Evolutionary conservation across 1,140 invertebrate species (phyloP), one percentile per base, ranked within the genome.

Genomic region (Cepaea nemoralis): DNA sequence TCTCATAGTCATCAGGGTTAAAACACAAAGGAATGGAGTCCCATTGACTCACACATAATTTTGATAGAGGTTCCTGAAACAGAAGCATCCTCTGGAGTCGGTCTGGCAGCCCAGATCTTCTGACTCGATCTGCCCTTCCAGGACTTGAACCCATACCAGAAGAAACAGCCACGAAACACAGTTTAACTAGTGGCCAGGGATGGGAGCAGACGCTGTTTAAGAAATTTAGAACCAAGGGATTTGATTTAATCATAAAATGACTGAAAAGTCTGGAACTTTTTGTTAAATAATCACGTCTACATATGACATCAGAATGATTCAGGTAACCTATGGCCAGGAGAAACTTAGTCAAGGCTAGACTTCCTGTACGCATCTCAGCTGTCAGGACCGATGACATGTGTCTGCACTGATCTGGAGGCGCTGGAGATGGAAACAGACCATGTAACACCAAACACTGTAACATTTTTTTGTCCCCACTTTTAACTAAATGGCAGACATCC

Each of bases 151-250:
- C 69, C 69, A 70, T 22, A 0, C 10, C 6, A 42, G 35, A 40
- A 5, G 69, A 70, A 40, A 70, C 69, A n/a, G 69, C 39, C 14
- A 70, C 6, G 27, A 70, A 70, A 42, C 14, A 14, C 22, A 70
- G 69, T 40, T 70, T 70, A n/a, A 70, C 69, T 22, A 70, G 37
- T 39, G 69, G 69, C 69, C 69, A 70, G 1, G 69, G 69, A 24
- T 70, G 6, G 27, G 69, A 70, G 35, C 24, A 40, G 35, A 27
- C 69, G 27, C n/a, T 42, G 35, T 70, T 19, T 70, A 70, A 10
- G 37, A 70, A 70, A 31, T n/a, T 14, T 31, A 8, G 2, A 1
- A 63, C 0, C 22, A 31, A 6, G 27, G n/a, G 5, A 63, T 2
- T 16, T 22, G 8, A 2, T 55, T 22, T 55, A 24, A 2, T 19